Evolutionary conservation across 2,888 invertebrate genomes (phyloP).

Genomic region (Branchipolynoe longqiensis): DNA sequence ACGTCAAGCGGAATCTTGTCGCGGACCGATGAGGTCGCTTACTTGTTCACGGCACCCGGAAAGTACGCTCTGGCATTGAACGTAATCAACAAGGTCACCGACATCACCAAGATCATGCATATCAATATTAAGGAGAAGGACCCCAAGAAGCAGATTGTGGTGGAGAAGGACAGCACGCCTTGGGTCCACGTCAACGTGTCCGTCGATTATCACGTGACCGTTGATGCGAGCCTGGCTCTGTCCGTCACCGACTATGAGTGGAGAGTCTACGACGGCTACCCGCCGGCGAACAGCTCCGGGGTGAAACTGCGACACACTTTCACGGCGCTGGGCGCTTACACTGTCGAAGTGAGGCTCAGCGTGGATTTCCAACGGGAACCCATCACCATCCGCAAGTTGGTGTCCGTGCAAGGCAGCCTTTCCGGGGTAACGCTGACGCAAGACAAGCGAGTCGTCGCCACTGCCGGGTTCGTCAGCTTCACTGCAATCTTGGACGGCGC

Average conservation of each 20-base stretch:
- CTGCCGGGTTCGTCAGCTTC: not conserved
- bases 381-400: not conserved
- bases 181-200: constrained; percentile 13
- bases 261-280: constrained; percentile 24
- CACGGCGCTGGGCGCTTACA: not conserved
- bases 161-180: not conserved
- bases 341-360: not conserved
- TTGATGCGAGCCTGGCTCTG: not conserved
- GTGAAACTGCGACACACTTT: not conserved
- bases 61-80: not conserved
- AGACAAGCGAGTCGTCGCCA: not conserved
- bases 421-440: not conserved
- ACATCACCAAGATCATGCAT: not conserved
- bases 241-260: not conserved
- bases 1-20: not conserved
- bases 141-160: not conserved
- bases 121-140: not conserved
- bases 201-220: not conserved
- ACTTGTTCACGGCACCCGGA: not conserved
- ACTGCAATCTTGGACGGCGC: not conserved
- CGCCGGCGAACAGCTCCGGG: not conserved
- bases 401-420: constrained; percentile 23
- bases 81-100: not conserved
- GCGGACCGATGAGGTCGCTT: not conserved
- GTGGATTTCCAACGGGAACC: not conserved